phyloP scores from a whole-genome alignment of 2,888 invertebrate species.

The Tachina fera region DNA sequence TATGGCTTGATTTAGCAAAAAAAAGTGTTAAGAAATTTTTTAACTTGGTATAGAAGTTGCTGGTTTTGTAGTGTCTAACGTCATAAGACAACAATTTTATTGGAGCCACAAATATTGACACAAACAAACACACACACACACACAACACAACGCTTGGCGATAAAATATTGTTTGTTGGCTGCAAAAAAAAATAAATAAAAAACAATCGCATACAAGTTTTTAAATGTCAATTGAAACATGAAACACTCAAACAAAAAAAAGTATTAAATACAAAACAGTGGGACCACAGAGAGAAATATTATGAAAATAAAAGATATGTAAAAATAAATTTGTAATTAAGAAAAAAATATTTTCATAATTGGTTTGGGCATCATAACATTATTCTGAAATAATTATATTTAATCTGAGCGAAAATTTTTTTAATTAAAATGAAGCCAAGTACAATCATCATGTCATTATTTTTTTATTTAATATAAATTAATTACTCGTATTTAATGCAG shows the following conservation, averaged over 20 bases:
- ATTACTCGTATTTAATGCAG: too few relatives aligned
- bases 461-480: too few relatives aligned
- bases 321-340: not conserved
- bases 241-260: constrained; percentile 20
- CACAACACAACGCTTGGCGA: constrained; percentile 12
- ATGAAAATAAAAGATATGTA: not conserved
- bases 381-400: too few relatives aligned
- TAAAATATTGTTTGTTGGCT: constrained; percentile 33
- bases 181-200: not conserved
- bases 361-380: too few relatives aligned
- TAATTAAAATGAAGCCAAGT: too few relatives aligned
- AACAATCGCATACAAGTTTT: constrained; percentile 44
- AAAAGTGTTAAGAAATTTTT: constrained; percentile 53
- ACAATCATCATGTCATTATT: too few relatives aligned
- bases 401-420: too few relatives aligned
- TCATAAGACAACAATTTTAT: constrained; percentile 43
- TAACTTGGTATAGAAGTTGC: constrained; percentile 25
- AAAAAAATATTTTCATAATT: not conserved
- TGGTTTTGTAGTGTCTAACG: constrained; percentile 40
- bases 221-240: constrained; percentile 69
- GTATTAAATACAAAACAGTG: constrained; percentile 14
- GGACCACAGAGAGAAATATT: not conserved
- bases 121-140: not conserved
- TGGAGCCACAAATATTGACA: constrained; percentile 42
- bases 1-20: constrained; percentile 32